phyloP scores from a whole-genome alignment of 23 tunicate species.

The Clavelina lepadiformis region DNA sequence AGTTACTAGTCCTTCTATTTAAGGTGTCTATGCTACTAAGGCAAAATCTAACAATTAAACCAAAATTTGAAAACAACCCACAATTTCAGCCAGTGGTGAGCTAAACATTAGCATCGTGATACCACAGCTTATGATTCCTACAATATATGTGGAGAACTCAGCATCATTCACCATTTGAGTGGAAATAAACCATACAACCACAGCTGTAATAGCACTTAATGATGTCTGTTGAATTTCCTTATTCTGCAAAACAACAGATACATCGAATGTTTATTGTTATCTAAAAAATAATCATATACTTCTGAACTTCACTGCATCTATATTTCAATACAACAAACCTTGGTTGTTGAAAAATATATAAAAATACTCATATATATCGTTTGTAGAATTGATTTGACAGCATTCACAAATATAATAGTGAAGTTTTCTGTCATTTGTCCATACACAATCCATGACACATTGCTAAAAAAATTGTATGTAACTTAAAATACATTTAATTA shows the following conservation, averaged over 20 bases:
- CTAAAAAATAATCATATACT: too few species aligned
- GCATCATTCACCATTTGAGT: background rate
- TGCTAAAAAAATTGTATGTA: constrained; percentile 12
- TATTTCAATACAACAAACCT: constrained; percentile 21
- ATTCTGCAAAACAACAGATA: constrained; percentile 6
- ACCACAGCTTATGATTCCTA: constrained; percentile 37
- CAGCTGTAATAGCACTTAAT: constrained; percentile 1
- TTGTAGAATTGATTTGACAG: constrained; percentile 42
- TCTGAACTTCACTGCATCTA: too few species aligned
- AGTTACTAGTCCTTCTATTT: too few species aligned
- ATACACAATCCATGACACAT: constrained; percentile 53
- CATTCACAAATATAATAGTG: constrained; percentile 60
- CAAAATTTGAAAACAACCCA: too few species aligned
- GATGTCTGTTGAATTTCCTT: constrained; percentile 16
- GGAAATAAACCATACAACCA: background rate
- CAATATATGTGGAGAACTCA: constrained; percentile 3
- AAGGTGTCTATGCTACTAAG: too few species aligned
- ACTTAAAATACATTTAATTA: background rate
- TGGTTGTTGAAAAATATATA: constrained; percentile 11
- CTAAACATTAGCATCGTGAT: constrained; percentile 65
- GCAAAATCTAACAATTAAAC: too few species aligned
- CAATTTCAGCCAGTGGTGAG: constrained; percentile 70
- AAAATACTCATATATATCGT: constrained; percentile 31
- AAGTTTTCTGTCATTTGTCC: constrained; percentile 39
- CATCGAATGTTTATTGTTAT: too few species aligned